Conservation (phyloP, 92 coral and sea anemone species). For the Pocillopora meandrina region DNA sequence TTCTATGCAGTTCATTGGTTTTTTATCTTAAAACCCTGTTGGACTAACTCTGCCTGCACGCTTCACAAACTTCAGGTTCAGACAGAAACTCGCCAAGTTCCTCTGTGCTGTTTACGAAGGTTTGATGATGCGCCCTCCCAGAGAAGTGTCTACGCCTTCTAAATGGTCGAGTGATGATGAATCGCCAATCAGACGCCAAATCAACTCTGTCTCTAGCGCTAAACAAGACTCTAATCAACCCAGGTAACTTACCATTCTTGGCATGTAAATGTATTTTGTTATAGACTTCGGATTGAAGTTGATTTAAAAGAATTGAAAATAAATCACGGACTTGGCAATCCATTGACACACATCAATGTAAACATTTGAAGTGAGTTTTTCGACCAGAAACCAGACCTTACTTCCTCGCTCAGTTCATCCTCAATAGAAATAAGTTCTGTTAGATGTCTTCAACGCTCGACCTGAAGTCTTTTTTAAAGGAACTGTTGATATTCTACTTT, state of each 20-base stretch:
- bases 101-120: constrained; percentile 90
- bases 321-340: not conserved
- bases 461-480: too few relatives aligned
- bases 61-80: constrained; percentile 57
- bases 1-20: too few relatives aligned
- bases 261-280: not conserved
- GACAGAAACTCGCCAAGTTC: constrained; percentile 63
- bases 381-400: too few relatives aligned
- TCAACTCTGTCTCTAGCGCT: constrained; percentile 57
- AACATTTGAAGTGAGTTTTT: not conserved
- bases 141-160: constrained; percentile 87
- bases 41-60: too few relatives aligned
- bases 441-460: too few relatives aligned
- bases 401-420: too few relatives aligned
- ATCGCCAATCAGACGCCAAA: constrained; percentile 78
- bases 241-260: constrained; percentile 41
- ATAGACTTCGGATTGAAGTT: not conserved
- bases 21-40: too few relatives aligned
- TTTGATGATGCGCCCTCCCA: constrained; percentile 91
- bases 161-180: constrained; percentile 72
- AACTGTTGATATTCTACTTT: too few relatives aligned
- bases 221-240: constrained; percentile 81
- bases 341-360: too few relatives aligned
- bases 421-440: too few relatives aligned
- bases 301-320: not conserved